These are phyloP conservation scores for Bedellia somnulentella DNA, from an alignment of 2,888 invertebrate genomes.

Conservation along the genomic window DNA sequence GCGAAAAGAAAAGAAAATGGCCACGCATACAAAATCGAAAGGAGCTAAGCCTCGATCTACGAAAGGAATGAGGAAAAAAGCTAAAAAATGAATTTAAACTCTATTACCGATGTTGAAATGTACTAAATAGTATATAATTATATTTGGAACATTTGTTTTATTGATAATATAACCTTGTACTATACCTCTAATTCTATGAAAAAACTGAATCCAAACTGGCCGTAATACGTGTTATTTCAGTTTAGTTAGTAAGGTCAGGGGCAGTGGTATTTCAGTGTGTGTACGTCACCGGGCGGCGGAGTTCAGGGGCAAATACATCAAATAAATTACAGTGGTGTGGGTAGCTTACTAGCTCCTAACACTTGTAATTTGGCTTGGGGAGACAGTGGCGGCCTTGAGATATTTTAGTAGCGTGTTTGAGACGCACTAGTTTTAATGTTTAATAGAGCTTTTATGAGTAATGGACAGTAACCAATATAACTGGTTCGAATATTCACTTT, in stretches of 20 bases:
- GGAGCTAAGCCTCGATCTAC: conserved; percentile 16
- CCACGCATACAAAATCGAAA: conserved; percentile 37
- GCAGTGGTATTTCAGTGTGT: conserved; percentile 35
- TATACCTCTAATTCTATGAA: too few relatives aligned
- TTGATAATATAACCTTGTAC: too few relatives aligned
- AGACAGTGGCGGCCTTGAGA: too few relatives aligned
- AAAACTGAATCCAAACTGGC: too few relatives aligned
- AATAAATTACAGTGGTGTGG: conserved; percentile 47
- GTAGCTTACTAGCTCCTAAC: too few relatives aligned
- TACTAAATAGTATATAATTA: background rate
- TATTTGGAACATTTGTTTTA: background rate
- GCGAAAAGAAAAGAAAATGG: conserved; percentile 62
- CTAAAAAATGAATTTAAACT: conserved; percentile 20
- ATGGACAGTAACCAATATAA: too few relatives aligned
- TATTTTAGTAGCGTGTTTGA: too few relatives aligned
- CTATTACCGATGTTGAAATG: too few relatives aligned
- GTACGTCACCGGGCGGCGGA: conserved; percentile 46
- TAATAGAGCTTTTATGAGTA: too few relatives aligned
- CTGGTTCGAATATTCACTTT: too few relatives aligned
- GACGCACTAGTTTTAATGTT: too few relatives aligned
- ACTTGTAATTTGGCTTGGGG: too few relatives aligned
- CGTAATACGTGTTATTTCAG: conserved; percentile 16
- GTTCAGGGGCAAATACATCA: conserved; percentile 53
- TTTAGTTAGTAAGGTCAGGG: conserved; percentile 47
- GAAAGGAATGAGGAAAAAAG: conserved; percentile 19